These are phyloP conservation scores for Maconellicoccus hirsutus DNA, from an alignment of 1,140 invertebrate genomes.

Conservation along the genomic window DNA sequence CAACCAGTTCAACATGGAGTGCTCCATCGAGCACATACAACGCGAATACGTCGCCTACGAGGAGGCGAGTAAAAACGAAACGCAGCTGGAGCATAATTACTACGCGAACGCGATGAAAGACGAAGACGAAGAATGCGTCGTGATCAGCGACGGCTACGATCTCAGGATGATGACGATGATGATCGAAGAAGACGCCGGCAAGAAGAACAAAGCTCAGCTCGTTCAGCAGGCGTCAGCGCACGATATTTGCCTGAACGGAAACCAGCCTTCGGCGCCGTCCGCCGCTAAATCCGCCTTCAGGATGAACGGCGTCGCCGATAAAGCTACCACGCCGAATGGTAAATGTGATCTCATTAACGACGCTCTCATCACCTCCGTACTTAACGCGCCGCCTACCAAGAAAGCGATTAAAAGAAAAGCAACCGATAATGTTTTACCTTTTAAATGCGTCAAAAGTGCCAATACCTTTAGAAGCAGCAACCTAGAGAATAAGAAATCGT, in stretches of 20 bases:
- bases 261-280: neutral
- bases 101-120: conserved; percentile 14
- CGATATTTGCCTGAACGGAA: neutral
- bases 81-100: conserved; percentile 15
- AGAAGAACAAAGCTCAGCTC: neutral
- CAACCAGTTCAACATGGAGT: conserved; percentile 4
- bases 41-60: conserved; percentile 13
- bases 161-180: neutral
- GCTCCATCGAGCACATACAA: neutral
- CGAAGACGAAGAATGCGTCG: conserved; percentile 14
- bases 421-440: neutral
- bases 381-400: neutral
- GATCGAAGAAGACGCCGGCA: neutral
- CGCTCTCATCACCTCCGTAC: neutral
- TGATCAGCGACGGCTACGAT: neutral
- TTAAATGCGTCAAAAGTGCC: conserved; percentile 14
- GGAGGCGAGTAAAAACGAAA: conserved; percentile 13
- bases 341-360: conserved; percentile 17
- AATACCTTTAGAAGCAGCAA: neutral
- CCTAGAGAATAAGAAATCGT: neutral
- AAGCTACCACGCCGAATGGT: neutral
- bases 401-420: neutral
- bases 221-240: neutral
- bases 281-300: neutral
- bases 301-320: neutral